Conservation (phyloP, 2,888 invertebrate species). For the Epinotia bilunana region DNA sequence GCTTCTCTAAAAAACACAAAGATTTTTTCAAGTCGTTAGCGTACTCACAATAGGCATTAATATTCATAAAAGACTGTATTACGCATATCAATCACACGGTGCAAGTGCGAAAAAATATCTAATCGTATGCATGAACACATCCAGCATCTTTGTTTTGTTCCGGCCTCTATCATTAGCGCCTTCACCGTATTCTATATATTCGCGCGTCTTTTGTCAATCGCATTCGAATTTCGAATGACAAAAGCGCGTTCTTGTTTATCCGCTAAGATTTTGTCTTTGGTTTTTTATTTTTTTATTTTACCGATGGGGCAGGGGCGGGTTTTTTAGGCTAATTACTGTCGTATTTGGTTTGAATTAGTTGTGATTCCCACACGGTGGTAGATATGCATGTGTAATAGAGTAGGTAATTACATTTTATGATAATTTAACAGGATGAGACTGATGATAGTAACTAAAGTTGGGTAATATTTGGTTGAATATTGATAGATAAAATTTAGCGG, state of each 20-base stretch:
- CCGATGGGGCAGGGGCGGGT: constrained; percentile 59
- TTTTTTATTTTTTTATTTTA: constrained; percentile 61
- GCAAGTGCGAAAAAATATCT: constrained; percentile 76
- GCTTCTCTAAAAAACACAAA: constrained; percentile 59
- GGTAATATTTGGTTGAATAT: constrained; percentile 27
- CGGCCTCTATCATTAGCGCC: constrained; percentile 78
- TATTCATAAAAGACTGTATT: constrained; percentile 79
- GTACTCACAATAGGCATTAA: constrained; percentile 72
- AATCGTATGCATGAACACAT: constrained; percentile 78
- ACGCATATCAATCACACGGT: constrained; percentile 80
- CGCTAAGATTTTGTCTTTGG: constrained; percentile 64
- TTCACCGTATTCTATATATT: constrained; percentile 48
- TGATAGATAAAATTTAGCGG: not conserved
- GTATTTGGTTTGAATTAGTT: constrained; percentile 67
- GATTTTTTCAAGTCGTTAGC: constrained; percentile 59
- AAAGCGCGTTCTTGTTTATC: constrained; percentile 80
- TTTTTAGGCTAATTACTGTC: constrained; percentile 67
- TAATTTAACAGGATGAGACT: constrained; percentile 51
- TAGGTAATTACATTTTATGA: constrained; percentile 62
- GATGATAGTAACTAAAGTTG: constrained; percentile 48
- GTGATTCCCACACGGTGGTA: constrained; percentile 73
- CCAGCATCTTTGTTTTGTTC: constrained; percentile 71
- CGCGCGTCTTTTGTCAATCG: constrained; percentile 58
- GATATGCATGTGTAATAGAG: constrained; percentile 62
- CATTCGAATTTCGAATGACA: constrained; percentile 71